Conservation (phyloP, 2,797 vertebrate species). For the Periparus ater region DNA sequence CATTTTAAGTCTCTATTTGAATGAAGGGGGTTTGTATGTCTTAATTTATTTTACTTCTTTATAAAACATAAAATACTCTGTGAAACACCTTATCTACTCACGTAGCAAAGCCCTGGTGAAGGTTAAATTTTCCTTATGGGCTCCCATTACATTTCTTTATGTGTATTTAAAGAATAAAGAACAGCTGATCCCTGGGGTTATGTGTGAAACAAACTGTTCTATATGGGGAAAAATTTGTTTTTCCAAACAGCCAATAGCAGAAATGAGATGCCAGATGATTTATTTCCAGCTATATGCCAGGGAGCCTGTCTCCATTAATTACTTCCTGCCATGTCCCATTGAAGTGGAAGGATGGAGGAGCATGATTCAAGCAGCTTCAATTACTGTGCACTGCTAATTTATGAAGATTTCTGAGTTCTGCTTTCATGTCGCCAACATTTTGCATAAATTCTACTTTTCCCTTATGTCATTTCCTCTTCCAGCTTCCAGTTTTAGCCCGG, state of each 20-base stretch:
- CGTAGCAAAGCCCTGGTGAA: background rate
- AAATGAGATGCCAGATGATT: background rate
- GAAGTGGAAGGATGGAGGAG: background rate
- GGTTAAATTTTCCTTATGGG: background rate
- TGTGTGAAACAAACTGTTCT: background rate
- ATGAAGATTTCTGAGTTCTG: background rate
- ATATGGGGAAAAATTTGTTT: background rate
- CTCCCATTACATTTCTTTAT: background rate
- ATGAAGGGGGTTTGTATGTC: background rate
- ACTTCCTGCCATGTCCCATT: background rate
- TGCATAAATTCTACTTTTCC: background rate
- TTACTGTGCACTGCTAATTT: background rate
- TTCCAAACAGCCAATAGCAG: background rate
- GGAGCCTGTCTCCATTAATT: constrained; percentile 9
- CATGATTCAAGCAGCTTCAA: background rate
- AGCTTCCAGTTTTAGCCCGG: background rate
- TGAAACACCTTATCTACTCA: background rate
- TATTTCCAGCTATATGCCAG: background rate
- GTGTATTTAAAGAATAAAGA: constrained; percentile 4
- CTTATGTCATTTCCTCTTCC: background rate
- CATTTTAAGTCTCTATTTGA: background rate
- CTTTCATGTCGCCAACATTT: background rate
- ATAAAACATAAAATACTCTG: background rate
- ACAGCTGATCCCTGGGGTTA: background rate
- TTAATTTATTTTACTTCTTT: background rate